A percentile compares a stretch with the other conserved stretches of the same genome.
Conservation (phyloP, 2,113 vertebrate species). For the Hippotragus niger region DNA sequence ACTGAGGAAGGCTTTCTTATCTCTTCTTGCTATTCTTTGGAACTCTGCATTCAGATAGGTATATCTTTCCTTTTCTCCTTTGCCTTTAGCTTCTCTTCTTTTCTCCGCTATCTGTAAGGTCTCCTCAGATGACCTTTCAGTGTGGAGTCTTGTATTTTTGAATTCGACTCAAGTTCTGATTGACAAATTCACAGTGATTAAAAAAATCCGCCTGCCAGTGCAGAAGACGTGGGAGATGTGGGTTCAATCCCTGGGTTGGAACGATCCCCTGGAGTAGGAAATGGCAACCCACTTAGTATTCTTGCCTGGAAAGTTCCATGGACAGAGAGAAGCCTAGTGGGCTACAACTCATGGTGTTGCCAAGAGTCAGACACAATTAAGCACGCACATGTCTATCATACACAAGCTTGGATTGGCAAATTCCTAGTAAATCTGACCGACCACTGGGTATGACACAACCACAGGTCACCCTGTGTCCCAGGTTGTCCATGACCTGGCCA, state of each 20-base stretch:
- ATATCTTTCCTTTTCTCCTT: not conserved
- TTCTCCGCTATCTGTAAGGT: not conserved
- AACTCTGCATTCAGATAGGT: not conserved
- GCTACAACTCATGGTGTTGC: not conserved
- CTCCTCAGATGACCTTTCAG: not conserved
- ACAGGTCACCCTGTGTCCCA: not conserved
- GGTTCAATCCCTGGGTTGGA: fast-evolving
- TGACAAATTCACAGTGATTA: not conserved
- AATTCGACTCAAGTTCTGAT: not conserved
- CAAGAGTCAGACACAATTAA: not conserved
- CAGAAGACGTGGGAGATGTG: fast-evolving
- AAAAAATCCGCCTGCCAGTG: not conserved
- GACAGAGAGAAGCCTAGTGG: not conserved
- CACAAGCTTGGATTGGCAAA: not conserved
- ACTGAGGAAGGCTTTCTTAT: not conserved
- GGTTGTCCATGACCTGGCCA: not conserved
- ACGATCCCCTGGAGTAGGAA: not conserved
- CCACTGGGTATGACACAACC: not conserved
- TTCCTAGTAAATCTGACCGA: not conserved
- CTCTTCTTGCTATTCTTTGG: not conserved
- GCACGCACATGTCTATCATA: not conserved
- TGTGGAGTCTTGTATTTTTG: not conserved
- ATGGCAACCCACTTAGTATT: not conserved
- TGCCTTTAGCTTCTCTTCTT: not conserved
- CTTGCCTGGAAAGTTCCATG: not conserved